These are phyloP conservation scores for Coremacera marginata DNA, from an alignment of 2,888 invertebrate genomes.

Conservation along the genomic window DNA sequence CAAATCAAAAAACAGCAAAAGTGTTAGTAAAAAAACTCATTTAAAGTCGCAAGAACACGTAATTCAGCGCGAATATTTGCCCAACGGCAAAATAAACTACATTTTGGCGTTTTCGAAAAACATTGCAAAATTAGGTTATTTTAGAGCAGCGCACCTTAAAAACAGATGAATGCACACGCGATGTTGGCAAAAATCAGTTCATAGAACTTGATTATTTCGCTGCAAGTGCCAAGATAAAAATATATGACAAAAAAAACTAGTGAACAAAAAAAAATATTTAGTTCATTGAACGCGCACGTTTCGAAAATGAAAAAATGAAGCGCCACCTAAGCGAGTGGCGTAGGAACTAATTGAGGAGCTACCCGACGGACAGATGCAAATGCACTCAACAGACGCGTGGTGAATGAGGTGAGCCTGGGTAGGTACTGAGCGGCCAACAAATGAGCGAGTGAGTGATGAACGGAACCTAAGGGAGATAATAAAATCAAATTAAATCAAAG, in stretches of 20 bases:
- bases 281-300: conserved; percentile 16
- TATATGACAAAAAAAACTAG: background rate
- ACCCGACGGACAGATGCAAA: conserved; percentile 6
- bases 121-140: conserved; percentile 11
- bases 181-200: background rate
- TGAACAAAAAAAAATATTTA: background rate
- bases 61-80: background rate
- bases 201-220: background rate
- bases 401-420: conserved; percentile 25
- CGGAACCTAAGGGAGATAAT: background rate
- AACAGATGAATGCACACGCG: background rate
- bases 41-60: too few relatives aligned
- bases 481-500: background rate
- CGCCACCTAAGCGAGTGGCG: background rate
- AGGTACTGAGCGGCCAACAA: background rate
- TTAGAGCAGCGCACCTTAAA: background rate
- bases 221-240: background rate
- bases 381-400: conserved; percentile 7
- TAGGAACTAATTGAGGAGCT: background rate
- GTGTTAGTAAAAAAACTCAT: too few relatives aligned
- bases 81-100: background rate
- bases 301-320: background rate
- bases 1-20: too few relatives aligned
- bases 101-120: background rate
- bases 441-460: background rate